Conservation (phyloP, 1,140 invertebrate species). For the Macrobrachium rosenbergii region DNA sequence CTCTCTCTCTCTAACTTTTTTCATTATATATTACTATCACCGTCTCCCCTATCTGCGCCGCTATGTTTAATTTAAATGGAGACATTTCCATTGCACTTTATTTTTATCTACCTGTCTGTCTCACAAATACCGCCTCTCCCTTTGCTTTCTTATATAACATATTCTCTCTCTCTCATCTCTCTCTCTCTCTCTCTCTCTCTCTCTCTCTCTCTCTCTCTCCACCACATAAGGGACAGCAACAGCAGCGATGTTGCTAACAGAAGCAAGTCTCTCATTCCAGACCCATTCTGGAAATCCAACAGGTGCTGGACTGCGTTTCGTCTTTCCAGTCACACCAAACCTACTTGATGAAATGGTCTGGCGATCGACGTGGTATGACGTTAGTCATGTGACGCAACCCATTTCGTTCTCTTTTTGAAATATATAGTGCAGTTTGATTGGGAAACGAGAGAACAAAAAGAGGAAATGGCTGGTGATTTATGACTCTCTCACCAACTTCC, state of each 20-base stretch:
- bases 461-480: neutral
- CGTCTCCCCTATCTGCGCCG: neutral
- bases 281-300: too few species aligned
- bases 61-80: neutral
- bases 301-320: too few species aligned
- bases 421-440: neutral
- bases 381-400: neutral
- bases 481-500: conserved; percentile 5
- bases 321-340: too few species aligned
- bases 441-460: neutral
- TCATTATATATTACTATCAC: too few species aligned
- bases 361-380: neutral
- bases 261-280: too few species aligned
- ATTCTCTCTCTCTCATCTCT: too few species aligned
- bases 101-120: neutral
- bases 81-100: neutral
- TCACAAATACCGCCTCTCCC: neutral
- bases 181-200: neutral
- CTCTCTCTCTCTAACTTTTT: neutral
- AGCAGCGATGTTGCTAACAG: too few species aligned
- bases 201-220: too few species aligned
- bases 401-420: neutral
- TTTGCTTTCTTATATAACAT: neutral
- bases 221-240: too few species aligned
- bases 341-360: too few species aligned